These are phyloP conservation scores for Drosophila testacea DNA, from an alignment of 2,888 invertebrate species.

Conservation along the genomic window DNA sequence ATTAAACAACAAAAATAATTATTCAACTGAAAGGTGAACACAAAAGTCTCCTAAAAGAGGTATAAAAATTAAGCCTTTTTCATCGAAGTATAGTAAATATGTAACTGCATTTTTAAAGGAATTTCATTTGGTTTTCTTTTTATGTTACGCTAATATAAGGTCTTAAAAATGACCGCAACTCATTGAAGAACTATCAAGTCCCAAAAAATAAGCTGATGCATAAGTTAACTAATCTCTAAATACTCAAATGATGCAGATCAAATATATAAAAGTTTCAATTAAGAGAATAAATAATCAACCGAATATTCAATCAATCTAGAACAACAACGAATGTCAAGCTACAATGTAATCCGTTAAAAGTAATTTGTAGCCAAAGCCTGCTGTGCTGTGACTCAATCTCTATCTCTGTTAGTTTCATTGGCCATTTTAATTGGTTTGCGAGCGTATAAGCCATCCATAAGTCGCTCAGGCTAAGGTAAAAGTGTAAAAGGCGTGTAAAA, in stretches of 20 bases:
- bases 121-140: too few relatives aligned
- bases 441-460: slow-evolving; percentile 70
- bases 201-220: too few relatives aligned
- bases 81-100: too few relatives aligned
- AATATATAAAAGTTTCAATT: not conserved
- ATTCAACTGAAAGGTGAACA: too few relatives aligned
- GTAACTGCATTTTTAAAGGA: too few relatives aligned
- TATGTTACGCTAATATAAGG: not conserved
- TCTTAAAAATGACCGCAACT: not conserved
- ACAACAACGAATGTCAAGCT: slow-evolving; percentile 5
- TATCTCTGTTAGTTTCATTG: slow-evolving; percentile 45
- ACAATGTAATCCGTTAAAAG: slow-evolving; percentile 59
- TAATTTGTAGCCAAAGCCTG: slow-evolving; percentile 57
- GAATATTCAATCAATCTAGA: slow-evolving; percentile 13
- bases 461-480: slow-evolving; percentile 52
- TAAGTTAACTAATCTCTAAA: too few relatives aligned
- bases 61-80: too few relatives aligned
- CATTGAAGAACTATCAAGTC: not conserved
- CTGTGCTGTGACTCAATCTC: slow-evolving; percentile 1
- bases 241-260: too few relatives aligned
- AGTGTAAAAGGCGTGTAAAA: slow-evolving; percentile 37
- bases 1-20: too few relatives aligned
- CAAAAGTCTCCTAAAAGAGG: too few relatives aligned
- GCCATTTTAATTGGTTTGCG: slow-evolving; percentile 75
- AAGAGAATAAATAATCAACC: not conserved